A percentile compares a stretch with the other conserved stretches of the same genome.
These are phyloP conservation scores for Promerops cafer DNA, from an alignment of 2,113 vertebrate species.

Conservation along the genomic window DNA sequence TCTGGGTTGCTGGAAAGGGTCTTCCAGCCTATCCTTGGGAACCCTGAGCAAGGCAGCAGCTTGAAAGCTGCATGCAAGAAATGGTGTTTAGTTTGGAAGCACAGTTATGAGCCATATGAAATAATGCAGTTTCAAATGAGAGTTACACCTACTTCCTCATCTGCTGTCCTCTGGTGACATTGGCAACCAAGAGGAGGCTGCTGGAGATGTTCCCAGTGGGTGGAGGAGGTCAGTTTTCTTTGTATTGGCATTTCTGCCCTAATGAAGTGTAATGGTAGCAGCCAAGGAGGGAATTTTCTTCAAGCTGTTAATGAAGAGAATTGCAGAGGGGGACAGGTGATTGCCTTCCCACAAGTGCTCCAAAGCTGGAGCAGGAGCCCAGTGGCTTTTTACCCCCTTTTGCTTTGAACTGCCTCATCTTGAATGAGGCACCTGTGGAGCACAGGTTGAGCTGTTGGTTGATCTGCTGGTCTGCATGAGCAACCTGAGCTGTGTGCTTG, in stretches of 20 bases:
- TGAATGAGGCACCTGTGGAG: neutral
- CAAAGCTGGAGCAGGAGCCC: neutral
- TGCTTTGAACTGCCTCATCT: neutral
- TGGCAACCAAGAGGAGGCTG: neutral
- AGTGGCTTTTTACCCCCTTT: neutral
- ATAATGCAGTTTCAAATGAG: neutral
- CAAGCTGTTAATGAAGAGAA: neutral
- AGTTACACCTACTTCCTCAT: neutral
- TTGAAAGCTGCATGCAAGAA: neutral
- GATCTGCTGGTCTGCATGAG: neutral
- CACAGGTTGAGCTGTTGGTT: neutral
- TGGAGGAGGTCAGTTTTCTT: neutral
- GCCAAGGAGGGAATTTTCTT: neutral
- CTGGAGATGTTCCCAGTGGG: neutral
- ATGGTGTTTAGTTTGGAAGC: neutral
- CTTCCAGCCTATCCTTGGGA: constrained; percentile 2
- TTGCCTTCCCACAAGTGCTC: neutral
- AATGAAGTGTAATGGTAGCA: neutral
- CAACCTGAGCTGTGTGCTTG: neutral
- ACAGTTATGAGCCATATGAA: rapidly evolving
- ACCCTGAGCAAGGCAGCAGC: neutral
- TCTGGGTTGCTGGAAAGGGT: neutral
- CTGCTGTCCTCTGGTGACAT: neutral
- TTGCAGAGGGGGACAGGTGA: neutral
- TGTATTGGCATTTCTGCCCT: neutral